Base-by-base conservation (phyloP, 1,140 invertebrate genomes). In the Caerostris darwini region DNA sequence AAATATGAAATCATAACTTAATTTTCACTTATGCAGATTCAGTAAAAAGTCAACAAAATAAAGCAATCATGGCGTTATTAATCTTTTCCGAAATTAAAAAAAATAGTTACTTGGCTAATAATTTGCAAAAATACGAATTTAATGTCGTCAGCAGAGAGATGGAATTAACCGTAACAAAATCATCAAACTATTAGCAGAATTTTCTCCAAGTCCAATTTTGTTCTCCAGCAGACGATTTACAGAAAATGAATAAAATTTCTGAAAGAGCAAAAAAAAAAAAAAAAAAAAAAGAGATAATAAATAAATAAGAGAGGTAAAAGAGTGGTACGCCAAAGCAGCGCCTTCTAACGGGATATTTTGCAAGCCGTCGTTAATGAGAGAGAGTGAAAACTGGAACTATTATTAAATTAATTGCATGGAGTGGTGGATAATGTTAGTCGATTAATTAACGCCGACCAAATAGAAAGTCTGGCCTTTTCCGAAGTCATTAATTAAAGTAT, bases 391-490 rank as follows among this genome's bases (percentile, higher is more conserved):
- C 87, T 85, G 88, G 93, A 94, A 94, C 87, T 94, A 94, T 94
- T 94, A 94, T 94, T 94, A 94, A 94, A 94, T 94, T 94, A 94
- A 94, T 94, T 94, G 88, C 93, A 90, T 7, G 93, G 81, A 94
- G 93, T n/a, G 54, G 93, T 94, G 93, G 93, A 94, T 94, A 94
- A 94, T 94, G 93, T 90, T 90, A 94, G 93, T 90, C 93, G 87
- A 94, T 94, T 94, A 94, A 94, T 94, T 94, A 94, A 94, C 93
- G 93, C 87, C 59, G 61, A 69, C 81, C 88, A 90, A 94, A 94
- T 94, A 94, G 93, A 94, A 94, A 94, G 93, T 90, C 88, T 83
- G 87, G 88, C 71, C 87, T 90, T 59, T 90, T 8, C 57, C 86
- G 53, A 82, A 89, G 92, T 94, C 92, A 94, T 94, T 94, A 94